These are phyloP conservation scores for Serilophus lunatus DNA, from an alignment of 2,113 vertebrate species.

Conservation along the genomic window DNA sequence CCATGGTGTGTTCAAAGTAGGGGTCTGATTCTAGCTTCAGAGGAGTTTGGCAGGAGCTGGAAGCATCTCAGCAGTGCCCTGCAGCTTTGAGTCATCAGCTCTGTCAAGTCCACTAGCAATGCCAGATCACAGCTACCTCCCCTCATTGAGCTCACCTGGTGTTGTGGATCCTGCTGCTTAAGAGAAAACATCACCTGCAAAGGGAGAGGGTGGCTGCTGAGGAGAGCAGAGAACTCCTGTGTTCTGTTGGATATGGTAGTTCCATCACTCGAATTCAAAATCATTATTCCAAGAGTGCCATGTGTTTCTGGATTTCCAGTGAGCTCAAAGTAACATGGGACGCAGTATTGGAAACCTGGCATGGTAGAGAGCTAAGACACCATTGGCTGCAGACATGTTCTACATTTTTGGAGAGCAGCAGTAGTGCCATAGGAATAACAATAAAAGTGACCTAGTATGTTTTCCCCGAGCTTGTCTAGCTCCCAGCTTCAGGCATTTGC, in stretches of 20 bases:
- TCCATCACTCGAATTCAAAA: background rate
- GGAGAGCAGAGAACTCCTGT: background rate
- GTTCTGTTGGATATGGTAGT: background rate
- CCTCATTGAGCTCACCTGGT: accelerated
- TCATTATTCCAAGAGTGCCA: background rate
- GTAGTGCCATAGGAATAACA: background rate
- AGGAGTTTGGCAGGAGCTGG: background rate
- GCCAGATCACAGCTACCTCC: background rate
- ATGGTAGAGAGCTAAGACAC: background rate
- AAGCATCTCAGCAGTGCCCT: background rate
- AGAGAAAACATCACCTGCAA: background rate
- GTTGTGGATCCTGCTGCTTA: background rate
- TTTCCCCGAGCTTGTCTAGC: background rate
- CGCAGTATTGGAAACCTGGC: background rate
- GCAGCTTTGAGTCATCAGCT: background rate
- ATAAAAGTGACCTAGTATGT: background rate
- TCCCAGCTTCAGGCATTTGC: background rate
- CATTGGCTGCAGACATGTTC: background rate
- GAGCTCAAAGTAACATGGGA: background rate
- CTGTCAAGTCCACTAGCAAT: background rate
- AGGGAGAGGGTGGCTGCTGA: background rate
- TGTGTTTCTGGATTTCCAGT: background rate
- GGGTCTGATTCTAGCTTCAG: background rate
- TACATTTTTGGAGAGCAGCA: background rate
- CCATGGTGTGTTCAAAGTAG: background rate